Base-by-base conservation (phyloP, 2,888 invertebrate genomes). In the Rapana venosa region DNA sequence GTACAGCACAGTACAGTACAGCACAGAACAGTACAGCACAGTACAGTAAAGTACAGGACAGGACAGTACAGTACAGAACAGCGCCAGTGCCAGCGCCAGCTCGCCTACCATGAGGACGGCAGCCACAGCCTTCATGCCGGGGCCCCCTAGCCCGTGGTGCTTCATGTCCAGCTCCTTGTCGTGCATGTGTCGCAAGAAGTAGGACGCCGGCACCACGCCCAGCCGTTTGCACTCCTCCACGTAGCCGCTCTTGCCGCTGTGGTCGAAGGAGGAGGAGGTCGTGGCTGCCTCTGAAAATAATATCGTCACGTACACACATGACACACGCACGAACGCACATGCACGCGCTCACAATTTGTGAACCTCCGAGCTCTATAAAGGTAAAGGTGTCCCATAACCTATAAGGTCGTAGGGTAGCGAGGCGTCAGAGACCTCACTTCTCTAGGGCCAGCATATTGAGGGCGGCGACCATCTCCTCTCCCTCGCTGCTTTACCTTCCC, bases 101-200 rank as follows among this genome's bases (percentile, higher is more conserved):
- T n/a, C n/a, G 61, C 95, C 92, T 92, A 96, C 96, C 90, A 95
- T 95, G 84, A 96, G 92, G 22, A 96, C 94, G 36, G 94, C 93
- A 47, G 96, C 94, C n/a, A 96, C 93, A 26, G 96, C 95, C 90
- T 94, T 94, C 93, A 95, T 94, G 26, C 95, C 95, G 8, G 93
- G 90, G 0, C 95, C 92, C 15, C 95, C 96, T 13, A 96, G 94
- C 6, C 95, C 96, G 91, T 96, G 96, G 88, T 96, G 96, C 88
- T 94, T 95, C 94, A 96, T 94, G 87, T 94, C 94, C 32, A 96
- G 93, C 8, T 93, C 88, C 30, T 90, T 87, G 91, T 96, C 96
- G 74, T 94, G 93, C 94, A 96, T 95, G 92, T 96, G 95, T 8
- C 96, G 93, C 13, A 96, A 93, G 92, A 95, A 96, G 91, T 95